A percentile compares a stretch with the other conserved stretches of the same genome.
These are phyloP conservation scores for Nemurella pictetii DNA, from an alignment of 2,888 invertebrate species.

Conservation along the genomic window DNA sequence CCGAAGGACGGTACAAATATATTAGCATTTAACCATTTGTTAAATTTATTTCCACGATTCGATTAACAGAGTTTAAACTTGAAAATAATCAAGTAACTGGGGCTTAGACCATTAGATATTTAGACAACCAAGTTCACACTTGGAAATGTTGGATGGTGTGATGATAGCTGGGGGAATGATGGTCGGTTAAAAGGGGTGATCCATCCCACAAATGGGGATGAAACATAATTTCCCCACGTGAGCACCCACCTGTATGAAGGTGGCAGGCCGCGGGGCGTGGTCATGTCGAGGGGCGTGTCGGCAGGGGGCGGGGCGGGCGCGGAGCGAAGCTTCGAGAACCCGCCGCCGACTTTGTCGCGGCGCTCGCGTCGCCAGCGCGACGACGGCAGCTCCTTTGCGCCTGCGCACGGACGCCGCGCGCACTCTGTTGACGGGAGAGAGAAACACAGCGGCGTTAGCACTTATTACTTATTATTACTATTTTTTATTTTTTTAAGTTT, in stretches of 20 bases:
- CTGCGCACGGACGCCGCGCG: not conserved
- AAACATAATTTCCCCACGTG: too few relatives aligned
- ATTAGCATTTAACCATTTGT: too few relatives aligned
- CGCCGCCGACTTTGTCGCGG: conserved; percentile 51
- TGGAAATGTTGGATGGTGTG: too few relatives aligned
- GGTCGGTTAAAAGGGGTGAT: too few relatives aligned
- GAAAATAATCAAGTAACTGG: too few relatives aligned
- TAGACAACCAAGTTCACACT: too few relatives aligned
- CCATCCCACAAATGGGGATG: too few relatives aligned
- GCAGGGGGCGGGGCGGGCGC: not conserved
- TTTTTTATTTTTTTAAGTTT: not conserved
- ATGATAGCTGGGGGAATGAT: too few relatives aligned
- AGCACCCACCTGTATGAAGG: conserved; percentile 57
- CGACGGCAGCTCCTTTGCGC: conserved; percentile 64
- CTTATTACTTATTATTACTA: not conserved
- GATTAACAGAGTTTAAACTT: too few relatives aligned
- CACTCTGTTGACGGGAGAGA: not conserved
- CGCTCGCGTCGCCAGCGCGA: conserved; percentile 75
- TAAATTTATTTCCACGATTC: too few relatives aligned
- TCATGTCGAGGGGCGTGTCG: conserved; percentile 66
- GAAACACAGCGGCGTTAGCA: conserved; percentile 5
- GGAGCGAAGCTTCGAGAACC: conserved; percentile 25
- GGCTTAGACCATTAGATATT: too few relatives aligned
- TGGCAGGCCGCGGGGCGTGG: conserved; percentile 57
- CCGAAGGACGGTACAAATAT: too few relatives aligned